Conservation (phyloP, 2,113 vertebrate genomes). For the Pithys albifrons region DNA sequence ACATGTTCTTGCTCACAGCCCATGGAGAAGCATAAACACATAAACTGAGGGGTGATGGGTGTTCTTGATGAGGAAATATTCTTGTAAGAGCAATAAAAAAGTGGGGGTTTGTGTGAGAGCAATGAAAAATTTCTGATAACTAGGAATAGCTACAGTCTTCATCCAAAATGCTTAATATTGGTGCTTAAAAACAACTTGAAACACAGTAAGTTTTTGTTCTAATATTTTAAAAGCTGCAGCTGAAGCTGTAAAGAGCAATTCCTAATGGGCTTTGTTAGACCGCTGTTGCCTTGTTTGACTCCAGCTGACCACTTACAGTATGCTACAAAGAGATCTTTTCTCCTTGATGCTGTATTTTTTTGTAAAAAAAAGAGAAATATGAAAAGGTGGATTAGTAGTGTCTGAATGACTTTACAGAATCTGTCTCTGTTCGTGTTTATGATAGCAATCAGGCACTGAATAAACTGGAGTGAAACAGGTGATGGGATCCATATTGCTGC, state of each 20-base stretch:
- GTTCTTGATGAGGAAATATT: not conserved
- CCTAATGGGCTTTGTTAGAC: not conserved
- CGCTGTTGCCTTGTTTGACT: not conserved
- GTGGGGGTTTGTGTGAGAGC: not conserved
- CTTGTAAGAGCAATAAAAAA: not conserved
- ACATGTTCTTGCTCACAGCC: not conserved
- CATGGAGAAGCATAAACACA: not conserved
- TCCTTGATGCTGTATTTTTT: not conserved
- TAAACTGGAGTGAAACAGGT: not conserved
- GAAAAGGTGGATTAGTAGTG: not conserved
- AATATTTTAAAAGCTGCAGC: not conserved
- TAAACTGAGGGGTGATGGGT: fast-evolving
- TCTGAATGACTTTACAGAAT: not conserved
- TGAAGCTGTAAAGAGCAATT: not conserved
- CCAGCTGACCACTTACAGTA: not conserved
- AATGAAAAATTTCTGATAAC: not conserved
- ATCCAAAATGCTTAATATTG: not conserved
- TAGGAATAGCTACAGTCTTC: not conserved
- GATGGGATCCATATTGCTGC: not conserved
- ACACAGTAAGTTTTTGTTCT: not conserved
- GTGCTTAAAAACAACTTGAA: not conserved
- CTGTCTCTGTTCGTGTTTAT: not conserved
- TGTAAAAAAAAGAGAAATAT: not conserved
- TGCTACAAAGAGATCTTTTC: not conserved
- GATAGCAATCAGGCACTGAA: not conserved